These are phyloP conservation scores for Aleiodes sp. DNA, from an alignment of 1,140 invertebrate genomes.

Conservation along the genomic window DNA sequence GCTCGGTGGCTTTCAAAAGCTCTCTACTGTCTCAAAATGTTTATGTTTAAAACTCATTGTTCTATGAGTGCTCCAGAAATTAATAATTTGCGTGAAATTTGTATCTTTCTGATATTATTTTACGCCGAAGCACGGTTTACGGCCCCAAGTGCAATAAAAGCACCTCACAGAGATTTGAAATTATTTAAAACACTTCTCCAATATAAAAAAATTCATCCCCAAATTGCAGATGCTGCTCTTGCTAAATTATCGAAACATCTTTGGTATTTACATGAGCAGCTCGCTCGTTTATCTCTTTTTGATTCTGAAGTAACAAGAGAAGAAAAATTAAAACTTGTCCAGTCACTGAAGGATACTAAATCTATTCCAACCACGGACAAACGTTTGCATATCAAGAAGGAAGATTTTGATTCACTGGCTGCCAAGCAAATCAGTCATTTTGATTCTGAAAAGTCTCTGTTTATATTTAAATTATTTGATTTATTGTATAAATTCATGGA, in stretches of 20 bases:
- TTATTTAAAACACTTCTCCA: slow-evolving; percentile 21
- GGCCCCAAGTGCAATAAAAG: slow-evolving; percentile 29
- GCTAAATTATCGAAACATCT: slow-evolving; percentile 45
- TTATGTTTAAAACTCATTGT: slow-evolving; percentile 30
- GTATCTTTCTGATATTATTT: slow-evolving; percentile 31
- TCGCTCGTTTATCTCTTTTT: slow-evolving; percentile 44
- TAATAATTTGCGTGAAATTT: slow-evolving; percentile 26
- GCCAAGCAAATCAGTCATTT: slow-evolving; percentile 26
- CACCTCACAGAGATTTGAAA: slow-evolving; percentile 28
- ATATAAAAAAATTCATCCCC: slow-evolving; percentile 32
- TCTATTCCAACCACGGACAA: too few species aligned
- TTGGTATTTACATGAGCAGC: slow-evolving; percentile 46
- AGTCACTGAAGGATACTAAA: not conserved
- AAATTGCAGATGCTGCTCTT: slow-evolving; percentile 33
- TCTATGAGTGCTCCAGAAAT: slow-evolving; percentile 21
- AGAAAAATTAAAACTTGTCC: slow-evolving; percentile 36
- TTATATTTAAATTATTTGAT: slow-evolving; percentile 14
- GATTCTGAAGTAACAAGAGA: slow-evolving; percentile 38
- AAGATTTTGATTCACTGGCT: not conserved
- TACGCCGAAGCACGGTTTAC: slow-evolving; percentile 32
- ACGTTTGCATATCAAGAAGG: too few species aligned
- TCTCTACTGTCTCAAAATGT: slow-evolving; percentile 41
- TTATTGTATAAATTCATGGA: slow-evolving; percentile 15
- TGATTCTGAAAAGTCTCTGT: slow-evolving; percentile 17
- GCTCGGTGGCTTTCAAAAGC: slow-evolving; percentile 43